Percentiles rank a stretch among this genome's conserved stretches.
Evolutionary conservation across 2,797 vertebrate species (phyloP).

Genomic region (Peromyscus melanophrys): DNA sequence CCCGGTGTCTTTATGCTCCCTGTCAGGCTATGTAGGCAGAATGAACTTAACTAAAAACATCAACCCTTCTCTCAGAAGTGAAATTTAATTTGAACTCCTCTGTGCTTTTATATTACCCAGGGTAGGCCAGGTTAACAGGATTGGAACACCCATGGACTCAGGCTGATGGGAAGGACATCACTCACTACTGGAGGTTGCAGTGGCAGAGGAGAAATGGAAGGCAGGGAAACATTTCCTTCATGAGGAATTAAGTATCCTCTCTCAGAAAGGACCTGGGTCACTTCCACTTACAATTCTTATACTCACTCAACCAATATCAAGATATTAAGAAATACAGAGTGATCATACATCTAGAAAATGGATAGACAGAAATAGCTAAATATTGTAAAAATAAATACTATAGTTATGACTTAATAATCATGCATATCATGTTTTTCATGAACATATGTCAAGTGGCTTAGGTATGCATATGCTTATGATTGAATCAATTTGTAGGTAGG

Average conservation of each 20-base stretch:
- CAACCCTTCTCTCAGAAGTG: not conserved
- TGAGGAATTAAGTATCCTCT: not conserved
- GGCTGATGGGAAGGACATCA: not conserved
- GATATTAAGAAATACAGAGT: not conserved
- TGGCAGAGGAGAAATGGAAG: not conserved
- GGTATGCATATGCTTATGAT: not conserved
- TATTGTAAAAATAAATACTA: not conserved
- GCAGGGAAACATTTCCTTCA: not conserved
- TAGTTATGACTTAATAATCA: not conserved
- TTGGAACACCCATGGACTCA: not conserved
- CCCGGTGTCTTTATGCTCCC: not conserved
- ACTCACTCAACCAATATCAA: not conserved
- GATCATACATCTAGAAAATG: not conserved
- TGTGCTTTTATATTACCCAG: not conserved
- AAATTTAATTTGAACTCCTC: slow-evolving; percentile 48
- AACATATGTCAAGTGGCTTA: not conserved
- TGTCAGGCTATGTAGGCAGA: not conserved
- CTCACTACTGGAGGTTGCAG: not conserved
- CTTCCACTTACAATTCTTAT: not conserved
- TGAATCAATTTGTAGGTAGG: not conserved
- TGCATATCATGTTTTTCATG: not conserved
- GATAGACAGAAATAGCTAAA: not conserved
- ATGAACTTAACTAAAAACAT: slow-evolving; percentile 19
- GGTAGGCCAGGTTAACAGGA: not conserved
- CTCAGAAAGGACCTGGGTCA: not conserved